Conservation (phyloP, 2,113 vertebrate species). For the Erythrocebus patas region DNA sequence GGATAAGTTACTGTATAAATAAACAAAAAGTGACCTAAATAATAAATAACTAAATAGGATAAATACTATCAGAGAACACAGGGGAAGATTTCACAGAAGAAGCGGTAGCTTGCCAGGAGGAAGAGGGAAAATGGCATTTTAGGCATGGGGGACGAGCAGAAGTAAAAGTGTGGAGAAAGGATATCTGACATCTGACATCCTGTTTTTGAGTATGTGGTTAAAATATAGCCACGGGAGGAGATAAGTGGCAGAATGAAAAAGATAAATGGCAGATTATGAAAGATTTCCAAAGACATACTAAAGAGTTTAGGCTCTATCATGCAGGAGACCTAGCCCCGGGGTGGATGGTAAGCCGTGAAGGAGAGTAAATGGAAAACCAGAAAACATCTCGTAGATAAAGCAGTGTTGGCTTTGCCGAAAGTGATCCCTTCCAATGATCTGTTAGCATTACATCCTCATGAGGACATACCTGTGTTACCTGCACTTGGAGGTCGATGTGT, state of each 20-base stretch:
- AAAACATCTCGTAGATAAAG: neutral
- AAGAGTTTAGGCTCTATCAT: neutral
- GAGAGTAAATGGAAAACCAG: neutral
- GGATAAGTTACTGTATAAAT: neutral
- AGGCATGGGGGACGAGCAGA: neutral
- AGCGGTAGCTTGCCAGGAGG: neutral
- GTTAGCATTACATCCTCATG: neutral
- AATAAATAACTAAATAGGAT: neutral
- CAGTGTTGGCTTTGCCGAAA: neutral
- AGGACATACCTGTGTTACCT: constrained; percentile 91
- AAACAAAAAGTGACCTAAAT: neutral
- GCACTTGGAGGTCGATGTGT: constrained; percentile 98
- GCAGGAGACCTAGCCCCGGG: neutral
- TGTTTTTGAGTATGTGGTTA: neutral
- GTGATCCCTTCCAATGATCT: neutral
- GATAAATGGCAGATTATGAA: neutral
- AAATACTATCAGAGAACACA: neutral
- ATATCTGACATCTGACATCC: neutral
- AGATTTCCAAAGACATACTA: neutral
- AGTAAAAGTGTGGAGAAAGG: neutral
- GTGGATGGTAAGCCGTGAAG: neutral
- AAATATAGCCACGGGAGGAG: neutral
- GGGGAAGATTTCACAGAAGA: neutral
- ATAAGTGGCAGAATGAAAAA: neutral
- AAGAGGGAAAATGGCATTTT: neutral